A percentile compares a stretch with the other conserved stretches of the same genome.
phyloP scores from a whole-genome alignment of 2,113 vertebrate species.

The Microcebus lehilahytsara region DNA sequence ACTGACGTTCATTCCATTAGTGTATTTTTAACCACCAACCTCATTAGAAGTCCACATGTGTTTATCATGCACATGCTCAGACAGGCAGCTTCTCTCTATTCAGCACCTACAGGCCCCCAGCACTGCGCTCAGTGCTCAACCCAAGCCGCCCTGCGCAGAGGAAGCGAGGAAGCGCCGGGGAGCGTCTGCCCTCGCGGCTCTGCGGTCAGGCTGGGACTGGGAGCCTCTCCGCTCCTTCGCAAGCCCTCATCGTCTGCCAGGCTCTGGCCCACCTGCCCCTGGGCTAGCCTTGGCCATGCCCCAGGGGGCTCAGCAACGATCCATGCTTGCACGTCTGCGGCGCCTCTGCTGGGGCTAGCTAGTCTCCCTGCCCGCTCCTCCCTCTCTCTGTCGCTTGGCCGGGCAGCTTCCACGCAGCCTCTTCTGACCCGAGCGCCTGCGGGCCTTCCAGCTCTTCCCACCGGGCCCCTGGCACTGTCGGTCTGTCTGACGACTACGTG shows the following conservation, averaged over 20 bases:
- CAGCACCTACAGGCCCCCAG: not conserved
- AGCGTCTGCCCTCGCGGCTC: not conserved
- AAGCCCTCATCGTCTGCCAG: not conserved
- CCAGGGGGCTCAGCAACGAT: too few species aligned
- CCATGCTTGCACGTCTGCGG: rapidly evolving
- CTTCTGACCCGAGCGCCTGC: too few species aligned
- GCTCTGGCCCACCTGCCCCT: too few species aligned
- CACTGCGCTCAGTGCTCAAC: too few species aligned
- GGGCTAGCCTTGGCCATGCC: not conserved
- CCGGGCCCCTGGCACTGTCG: not conserved
- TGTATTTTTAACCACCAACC: not conserved
- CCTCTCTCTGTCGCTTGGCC: not conserved
- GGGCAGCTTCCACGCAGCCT: not conserved
- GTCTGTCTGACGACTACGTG: not conserved
- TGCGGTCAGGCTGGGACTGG: not conserved
- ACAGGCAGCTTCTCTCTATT: too few species aligned
- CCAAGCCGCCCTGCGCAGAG: rapidly evolving
- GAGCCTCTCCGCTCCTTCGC: too few species aligned
- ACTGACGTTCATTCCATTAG: not conserved
- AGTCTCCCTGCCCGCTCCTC: not conserved
- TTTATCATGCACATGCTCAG: not conserved
- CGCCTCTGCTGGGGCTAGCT: not conserved
- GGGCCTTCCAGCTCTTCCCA: not conserved
- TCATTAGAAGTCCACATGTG: not conserved
- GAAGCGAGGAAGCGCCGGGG: not conserved